Evolutionary conservation across 2,797 vertebrate genomes (phyloP).

Genomic region (Hoplostethus mediterraneus): DNA sequence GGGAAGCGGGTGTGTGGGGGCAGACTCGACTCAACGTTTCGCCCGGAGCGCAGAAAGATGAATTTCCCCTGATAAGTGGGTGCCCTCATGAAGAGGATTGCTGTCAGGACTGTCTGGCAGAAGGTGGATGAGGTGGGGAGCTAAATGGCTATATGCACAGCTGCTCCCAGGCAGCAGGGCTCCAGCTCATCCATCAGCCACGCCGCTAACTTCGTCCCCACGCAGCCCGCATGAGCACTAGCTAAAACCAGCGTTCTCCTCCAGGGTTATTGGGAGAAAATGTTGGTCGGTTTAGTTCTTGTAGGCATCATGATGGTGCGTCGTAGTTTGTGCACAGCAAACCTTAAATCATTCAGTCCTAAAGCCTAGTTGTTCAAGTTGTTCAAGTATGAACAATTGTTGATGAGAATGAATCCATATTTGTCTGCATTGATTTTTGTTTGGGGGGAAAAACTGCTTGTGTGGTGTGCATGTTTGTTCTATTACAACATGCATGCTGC

Average conservation of each 20-base stretch:
- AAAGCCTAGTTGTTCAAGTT: neutral
- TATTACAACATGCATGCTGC: neutral
- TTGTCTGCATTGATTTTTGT: conserved; percentile 1
- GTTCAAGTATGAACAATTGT: neutral
- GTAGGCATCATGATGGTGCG: neutral
- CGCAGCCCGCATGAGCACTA: conserved; percentile 16
- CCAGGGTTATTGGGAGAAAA: conserved; percentile 15
- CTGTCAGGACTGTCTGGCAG: conserved; percentile 63
- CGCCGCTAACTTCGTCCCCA: conserved; percentile 30
- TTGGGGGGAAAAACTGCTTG: neutral
- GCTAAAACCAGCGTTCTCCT: conserved; percentile 28
- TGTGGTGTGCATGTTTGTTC: neutral
- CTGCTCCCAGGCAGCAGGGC: conserved; percentile 61
- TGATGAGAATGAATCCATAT: neutral
- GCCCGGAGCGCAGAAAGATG: conserved; percentile 62
- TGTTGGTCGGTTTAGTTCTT: neutral
- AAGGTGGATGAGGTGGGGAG: conserved; percentile 71
- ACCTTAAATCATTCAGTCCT: neutral
- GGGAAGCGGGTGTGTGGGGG: conserved; percentile 34
- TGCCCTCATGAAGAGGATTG: conserved; percentile 59
- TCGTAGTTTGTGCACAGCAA: conserved; percentile 12
- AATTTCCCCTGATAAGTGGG: conserved; percentile 59
- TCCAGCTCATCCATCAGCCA: conserved; percentile 68
- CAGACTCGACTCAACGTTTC: conserved; percentile 24
- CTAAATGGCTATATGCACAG: conserved; percentile 73